Evolutionary conservation across 1,140 invertebrate genomes (phyloP), one percentile per base, ranked within the genome.

Genomic region (Piezodorus guildinii): DNA sequence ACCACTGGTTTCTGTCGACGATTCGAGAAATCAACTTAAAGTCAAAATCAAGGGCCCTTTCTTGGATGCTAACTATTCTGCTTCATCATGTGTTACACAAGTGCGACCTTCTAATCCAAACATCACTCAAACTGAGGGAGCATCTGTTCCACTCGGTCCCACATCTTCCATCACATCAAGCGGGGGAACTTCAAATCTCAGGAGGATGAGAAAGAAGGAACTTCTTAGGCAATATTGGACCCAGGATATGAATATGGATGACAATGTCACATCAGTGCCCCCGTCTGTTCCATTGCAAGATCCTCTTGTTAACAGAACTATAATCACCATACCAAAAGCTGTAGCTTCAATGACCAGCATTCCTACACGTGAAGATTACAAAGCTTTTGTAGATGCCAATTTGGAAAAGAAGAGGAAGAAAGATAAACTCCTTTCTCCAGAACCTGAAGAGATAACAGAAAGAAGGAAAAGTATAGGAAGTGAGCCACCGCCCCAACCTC

Each of bases 21-120:
- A 87, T 72, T 85, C 87, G 0, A 76, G 88, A 17, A 91, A 91
- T 75, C 89, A 91, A 70, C 72, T 93, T 1, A 93, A 93, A 73
- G 85, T 94, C 0, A 94, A 94, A 74, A 93, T 93, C 65, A 93
- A 93, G 74, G 90, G 90, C 14, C 90, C 90, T 0, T 88, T 91
- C 70, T 73, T 86, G 58, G 85, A 87, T 69, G 85, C 86, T 0
- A 88, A 88, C 70, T 89, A 89, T 68, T 74, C 76, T 4, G 73
- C 77, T 2, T 72, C 77, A 6, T 75, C 82, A 2, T 75, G 75
- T 62, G 75, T 75, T 6, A 73, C 77, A 14, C 78, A 79, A 21
- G 82, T 81, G 54, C 73, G 78, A 6, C 74, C 76, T 30, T 74
- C 77, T 3, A 78, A 60, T 71, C 65, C 74, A 58, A 66, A 69